Evolutionary conservation across 2,113 vertebrate genomes (phyloP), one percentile per base, ranked within the genome.

Genomic region (Labeo catla): DNA sequence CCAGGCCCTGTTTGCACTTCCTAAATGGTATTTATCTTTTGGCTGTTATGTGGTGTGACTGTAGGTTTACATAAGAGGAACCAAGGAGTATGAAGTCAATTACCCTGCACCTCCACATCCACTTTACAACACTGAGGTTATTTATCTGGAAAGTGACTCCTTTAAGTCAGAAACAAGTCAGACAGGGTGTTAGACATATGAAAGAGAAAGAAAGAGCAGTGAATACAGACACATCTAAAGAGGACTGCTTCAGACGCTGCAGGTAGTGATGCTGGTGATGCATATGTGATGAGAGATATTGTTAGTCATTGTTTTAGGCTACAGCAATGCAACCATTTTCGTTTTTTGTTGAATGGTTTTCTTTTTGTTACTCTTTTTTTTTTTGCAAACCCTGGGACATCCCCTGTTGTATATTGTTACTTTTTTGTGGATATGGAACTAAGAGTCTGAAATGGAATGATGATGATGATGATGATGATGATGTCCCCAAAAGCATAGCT

Each of bases 1-100:
- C 54, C 10, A 43, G 72, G n/a, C 76, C 61, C 43, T 66, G 85
- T 86, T 81, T 86, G 79, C 79, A 28, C 28, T 73, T 13, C 72
- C 43, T 86, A 81, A 86, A 82, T 76, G 78, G 39, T 86, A 79
- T 76, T 86, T 82, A 82, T 82, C 54, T 65, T 82, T 50, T 23
- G 85, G 49, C 68, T 82, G 85, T 86, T 77, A 61, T 59, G 66
- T 39, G 59, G 13, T 36, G 39, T 50, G 81, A 74, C 70, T 76
- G 54, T 47, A 82, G 68, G 39, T 81, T 82, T 63, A 76, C 80
- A 72, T 65, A 39, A 82, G 72, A 82, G n/a, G 39, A 52, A 39
- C 47, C 65, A 23, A 65, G 68, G 68, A 39, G 68, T 50, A 34
- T 74, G 68, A 74, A 82, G 85, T 76, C 79, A 74, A 81, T 86